phyloP scores from a whole-genome alignment of 1,140 invertebrate genomes.

The Sycophila sp. region DNA sequence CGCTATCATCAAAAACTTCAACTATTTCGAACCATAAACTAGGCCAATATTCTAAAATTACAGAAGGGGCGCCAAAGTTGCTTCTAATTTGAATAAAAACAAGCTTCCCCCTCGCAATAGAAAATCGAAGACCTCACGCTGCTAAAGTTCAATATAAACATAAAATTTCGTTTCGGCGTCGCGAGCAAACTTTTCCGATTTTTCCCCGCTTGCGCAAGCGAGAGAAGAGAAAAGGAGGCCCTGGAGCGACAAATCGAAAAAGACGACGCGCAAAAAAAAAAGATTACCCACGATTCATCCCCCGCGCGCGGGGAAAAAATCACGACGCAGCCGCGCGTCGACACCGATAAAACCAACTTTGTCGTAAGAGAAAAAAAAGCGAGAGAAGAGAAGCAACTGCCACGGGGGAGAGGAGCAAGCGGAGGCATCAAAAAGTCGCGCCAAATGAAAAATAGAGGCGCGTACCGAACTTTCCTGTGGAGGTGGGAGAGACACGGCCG shows the following conservation, averaged over 20 bases:
- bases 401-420: neutral
- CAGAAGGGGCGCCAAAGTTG: neutral
- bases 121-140: too few relatives aligned
- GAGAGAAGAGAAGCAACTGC: neutral
- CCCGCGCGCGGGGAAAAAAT: conserved; percentile 11
- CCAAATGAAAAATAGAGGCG: conserved; percentile 16
- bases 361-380: too few relatives aligned
- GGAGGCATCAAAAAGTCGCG: neutral
- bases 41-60: conserved; percentile 3
- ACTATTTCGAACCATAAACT: too few relatives aligned
- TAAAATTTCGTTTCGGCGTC: conserved; percentile 5
- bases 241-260: neutral
- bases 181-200: conserved; percentile 20
- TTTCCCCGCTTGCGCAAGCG: neutral
- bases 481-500: neutral
- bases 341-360: conserved; percentile 23
- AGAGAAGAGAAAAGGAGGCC: neutral
- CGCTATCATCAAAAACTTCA: too few relatives aligned
- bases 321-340: conserved; percentile 10
- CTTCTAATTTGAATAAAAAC: conserved; percentile 13
- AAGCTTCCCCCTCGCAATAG: neutral
- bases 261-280: neutral
- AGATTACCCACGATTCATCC: conserved; percentile 21
- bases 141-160: conserved; percentile 10
- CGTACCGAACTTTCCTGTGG: neutral